A percentile compares a stretch with the other conserved stretches of the same genome.
phyloP scores from a whole-genome alignment of 1,140 invertebrate species.

The Nymphalis io region DNA sequence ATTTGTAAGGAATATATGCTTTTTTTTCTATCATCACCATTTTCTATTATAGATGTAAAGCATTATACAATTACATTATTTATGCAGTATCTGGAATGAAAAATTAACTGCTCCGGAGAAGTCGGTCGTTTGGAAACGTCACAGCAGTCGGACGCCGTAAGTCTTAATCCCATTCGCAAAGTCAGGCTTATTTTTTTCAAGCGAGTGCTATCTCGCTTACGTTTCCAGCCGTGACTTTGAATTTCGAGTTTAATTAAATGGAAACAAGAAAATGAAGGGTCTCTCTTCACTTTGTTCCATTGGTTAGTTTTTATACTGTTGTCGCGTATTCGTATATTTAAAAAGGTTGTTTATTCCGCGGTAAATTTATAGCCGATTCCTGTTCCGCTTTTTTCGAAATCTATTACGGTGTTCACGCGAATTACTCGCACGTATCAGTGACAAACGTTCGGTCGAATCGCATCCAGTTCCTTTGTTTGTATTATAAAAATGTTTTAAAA shows the following conservation, averaged over 20 bases:
- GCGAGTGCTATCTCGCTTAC: slow-evolving; percentile 22
- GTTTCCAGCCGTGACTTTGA: slow-evolving; percentile 52
- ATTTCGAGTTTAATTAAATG: slow-evolving; percentile 69
- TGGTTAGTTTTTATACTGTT: slow-evolving; percentile 53
- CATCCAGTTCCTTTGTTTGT: slow-evolving; percentile 3
- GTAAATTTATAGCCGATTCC: slow-evolving; percentile 47
- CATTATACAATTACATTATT: not conserved
- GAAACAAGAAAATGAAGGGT: slow-evolving; percentile 61
- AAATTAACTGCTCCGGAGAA: not conserved
- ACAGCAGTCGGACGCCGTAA: slow-evolving; percentile 20
- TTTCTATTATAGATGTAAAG: not conserved
- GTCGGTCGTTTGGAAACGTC: slow-evolving; percentile 10
- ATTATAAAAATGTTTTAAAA: slow-evolving; percentile 8
- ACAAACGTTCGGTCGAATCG: slow-evolving; percentile 6
- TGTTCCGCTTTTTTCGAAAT: slow-evolving; percentile 25
- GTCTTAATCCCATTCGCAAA: slow-evolving; percentile 60
- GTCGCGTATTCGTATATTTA: slow-evolving; percentile 45
- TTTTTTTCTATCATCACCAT: not conserved
- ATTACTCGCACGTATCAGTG: slow-evolving; percentile 26
- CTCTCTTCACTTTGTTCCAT: slow-evolving; percentile 49
- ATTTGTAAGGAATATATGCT: not conserved
- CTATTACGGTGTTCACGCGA: slow-evolving; percentile 7
- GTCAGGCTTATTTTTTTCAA: slow-evolving; percentile 21
- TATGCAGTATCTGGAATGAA: not conserved
- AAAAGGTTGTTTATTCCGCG: slow-evolving; percentile 38